Evolutionary conservation across 1,140 invertebrate genomes (phyloP), one percentile per base, ranked within the genome.

Genomic region (Heliconius hermathena): DNA sequence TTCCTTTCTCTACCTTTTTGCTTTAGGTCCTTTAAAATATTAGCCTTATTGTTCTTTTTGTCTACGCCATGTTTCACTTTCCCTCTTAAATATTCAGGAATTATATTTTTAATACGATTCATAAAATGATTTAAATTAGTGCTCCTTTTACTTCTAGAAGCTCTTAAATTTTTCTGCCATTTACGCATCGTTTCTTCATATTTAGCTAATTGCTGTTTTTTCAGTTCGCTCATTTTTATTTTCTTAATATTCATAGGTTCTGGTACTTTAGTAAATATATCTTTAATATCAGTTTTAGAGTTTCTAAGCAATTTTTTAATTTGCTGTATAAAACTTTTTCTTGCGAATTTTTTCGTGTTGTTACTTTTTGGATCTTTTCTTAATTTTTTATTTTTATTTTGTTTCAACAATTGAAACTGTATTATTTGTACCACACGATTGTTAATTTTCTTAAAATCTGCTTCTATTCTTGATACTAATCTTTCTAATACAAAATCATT

Each of bases 141-240:
- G 1, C 83, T 85, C 33, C 91, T 83, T 83, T 86, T 93, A 1
- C 71, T 79, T 79, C 88, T 85, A 2, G 72, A 85, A 49, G 26
- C 88, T 87, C 26, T 26, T 46, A 89, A 84, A 71, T 86, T 87
- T 2, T 84, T 82, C 66, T 91, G 88, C 89, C 91, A 91, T 72
- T 81, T 86, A 16, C 80, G 84, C 87, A 91, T 86, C 1, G 82
- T 83, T 22, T 87, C 78, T 74, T 88, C 83, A 57, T 89, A 88
- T 73, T 88, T 79, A n/a, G 60, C 75, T 22, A 87, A 73, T 76
- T 82, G 87, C 72, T 81, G 81, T 41, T 80, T 86, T 9, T 79
- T 78, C n/a, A 88, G 22, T 60, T 91, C 86, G n/a, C 85, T 78
- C 3, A 85, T 13, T 54, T 83, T 87, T 73, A 85, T 87, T 22